Conservation (phyloP, 2,113 vertebrate genomes). For the Onychorhynchus coronatus region DNA sequence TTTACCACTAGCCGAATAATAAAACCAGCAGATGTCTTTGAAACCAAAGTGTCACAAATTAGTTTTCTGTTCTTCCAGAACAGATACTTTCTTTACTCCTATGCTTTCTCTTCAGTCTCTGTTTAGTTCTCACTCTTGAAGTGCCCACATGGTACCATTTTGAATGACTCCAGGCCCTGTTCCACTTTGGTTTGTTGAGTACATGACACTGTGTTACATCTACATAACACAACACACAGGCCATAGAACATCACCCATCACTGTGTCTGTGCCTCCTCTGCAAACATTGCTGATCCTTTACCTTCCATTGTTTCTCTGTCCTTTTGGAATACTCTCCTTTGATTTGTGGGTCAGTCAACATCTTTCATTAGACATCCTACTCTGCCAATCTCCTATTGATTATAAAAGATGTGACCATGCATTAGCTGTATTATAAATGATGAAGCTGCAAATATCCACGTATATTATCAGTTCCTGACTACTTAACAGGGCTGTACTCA, state of each 20-base stretch:
- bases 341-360: background rate
- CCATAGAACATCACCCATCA: background rate
- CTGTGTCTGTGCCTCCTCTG: background rate
- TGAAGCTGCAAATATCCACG: background rate
- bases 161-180: background rate
- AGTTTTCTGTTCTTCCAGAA: background rate
- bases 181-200: background rate
- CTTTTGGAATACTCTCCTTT: background rate
- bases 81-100: background rate
- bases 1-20: background rate
- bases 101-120: background rate
- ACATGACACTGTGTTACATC: fast-evolving
- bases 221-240: background rate
- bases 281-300: background rate
- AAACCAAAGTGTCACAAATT: background rate
- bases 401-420: background rate
- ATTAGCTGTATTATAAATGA: conserved; percentile 1
- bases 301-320: background rate
- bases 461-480: background rate
- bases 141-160: background rate
- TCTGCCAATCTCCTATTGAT: conserved; percentile 21
- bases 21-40: background rate
- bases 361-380: background rate
- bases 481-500: background rate
- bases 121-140: background rate